Conservation (phyloP, 2,888 invertebrate genomes). For the Zygogramma bicolorata region DNA sequence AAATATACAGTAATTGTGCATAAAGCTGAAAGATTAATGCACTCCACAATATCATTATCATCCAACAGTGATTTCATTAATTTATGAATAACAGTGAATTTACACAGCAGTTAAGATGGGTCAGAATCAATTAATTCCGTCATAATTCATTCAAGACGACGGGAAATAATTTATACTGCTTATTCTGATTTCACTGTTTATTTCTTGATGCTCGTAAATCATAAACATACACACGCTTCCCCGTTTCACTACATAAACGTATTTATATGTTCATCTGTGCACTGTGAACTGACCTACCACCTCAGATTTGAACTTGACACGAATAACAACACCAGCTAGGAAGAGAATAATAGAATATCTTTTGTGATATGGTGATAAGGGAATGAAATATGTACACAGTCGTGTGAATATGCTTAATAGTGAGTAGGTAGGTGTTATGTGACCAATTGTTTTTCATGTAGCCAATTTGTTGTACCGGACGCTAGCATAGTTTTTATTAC, state of each 20-base stretch:
- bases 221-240: background rate
- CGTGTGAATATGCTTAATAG: too few species aligned
- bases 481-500: too few species aligned
- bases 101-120: background rate
- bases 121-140: background rate
- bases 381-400: background rate
- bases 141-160: background rate
- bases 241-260: background rate
- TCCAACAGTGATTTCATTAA: background rate
- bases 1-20: background rate
- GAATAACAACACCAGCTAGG: background rate
- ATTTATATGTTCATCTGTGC: background rate
- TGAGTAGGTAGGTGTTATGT: too few species aligned
- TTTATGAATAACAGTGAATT: background rate
- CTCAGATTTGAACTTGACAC: background rate
- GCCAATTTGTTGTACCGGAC: too few species aligned
- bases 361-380: background rate
- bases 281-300: constrained; percentile 4
- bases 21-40: background rate
- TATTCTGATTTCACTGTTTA: constrained; percentile 5
- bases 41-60: background rate
- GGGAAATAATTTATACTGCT: background rate
- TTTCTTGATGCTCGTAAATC: constrained; percentile 3
- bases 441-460: too few species aligned
- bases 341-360: background rate